Conservation (phyloP, 1,140 invertebrate genomes). For the Homarus americanus region DNA sequence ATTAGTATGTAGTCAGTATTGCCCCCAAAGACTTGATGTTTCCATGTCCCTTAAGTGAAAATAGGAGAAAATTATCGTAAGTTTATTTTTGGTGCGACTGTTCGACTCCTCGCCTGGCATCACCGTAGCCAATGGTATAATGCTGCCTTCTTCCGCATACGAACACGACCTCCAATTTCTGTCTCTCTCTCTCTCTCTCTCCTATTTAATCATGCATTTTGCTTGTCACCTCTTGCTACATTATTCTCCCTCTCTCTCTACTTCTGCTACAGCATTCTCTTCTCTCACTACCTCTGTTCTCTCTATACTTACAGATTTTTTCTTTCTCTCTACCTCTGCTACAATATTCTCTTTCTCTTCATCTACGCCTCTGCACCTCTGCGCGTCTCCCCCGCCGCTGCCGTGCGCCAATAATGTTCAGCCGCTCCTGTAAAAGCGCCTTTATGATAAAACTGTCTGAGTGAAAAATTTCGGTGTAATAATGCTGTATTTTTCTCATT, state of each 20-base stretch:
- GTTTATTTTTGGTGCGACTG: too few relatives aligned
- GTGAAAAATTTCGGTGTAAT: neutral
- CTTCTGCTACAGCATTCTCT: neutral
- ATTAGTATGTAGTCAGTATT: too few relatives aligned
- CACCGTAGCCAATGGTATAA: too few relatives aligned
- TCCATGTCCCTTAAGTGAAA: too few relatives aligned
- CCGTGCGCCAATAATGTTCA: neutral
- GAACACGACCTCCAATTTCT: neutral
- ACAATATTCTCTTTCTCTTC: neutral
- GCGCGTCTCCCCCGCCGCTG: neutral
- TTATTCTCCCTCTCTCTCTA: neutral
- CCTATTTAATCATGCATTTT: neutral
- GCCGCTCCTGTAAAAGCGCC: neutral
- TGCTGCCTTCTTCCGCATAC: too few relatives aligned
- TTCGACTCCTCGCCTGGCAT: too few relatives aligned
- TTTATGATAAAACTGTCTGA: neutral
- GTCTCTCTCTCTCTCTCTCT: neutral
- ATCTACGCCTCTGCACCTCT: neutral
- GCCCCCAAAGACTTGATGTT: too few relatives aligned
- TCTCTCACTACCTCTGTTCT: neutral
- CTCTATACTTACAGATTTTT: neutral
- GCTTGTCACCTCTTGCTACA: neutral
- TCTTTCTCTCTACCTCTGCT: too few relatives aligned
- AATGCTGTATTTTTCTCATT: constrained; percentile 5
- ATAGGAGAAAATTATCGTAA: too few relatives aligned